phyloP scores from a whole-genome alignment of 2,888 invertebrate species.

The Alviniconcha strummeri region DNA sequence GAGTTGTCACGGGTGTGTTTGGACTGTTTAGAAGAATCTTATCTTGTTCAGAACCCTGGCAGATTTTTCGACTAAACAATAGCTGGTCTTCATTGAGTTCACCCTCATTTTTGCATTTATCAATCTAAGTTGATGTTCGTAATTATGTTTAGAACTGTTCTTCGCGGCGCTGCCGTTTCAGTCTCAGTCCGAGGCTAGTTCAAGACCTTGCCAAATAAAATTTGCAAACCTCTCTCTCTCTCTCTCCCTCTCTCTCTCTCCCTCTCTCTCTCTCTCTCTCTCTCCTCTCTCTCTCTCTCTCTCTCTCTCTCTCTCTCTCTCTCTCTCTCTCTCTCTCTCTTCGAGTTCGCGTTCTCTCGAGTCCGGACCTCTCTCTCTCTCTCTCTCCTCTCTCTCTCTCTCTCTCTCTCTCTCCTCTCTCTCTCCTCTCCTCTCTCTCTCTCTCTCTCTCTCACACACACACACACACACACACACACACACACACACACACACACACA shows the following conservation, averaged over 20 bases:
- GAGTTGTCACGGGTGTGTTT: too few relatives aligned
- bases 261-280: background rate
- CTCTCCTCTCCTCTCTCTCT: slow-evolving; percentile 11
- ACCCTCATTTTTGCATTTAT: background rate
- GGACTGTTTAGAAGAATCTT: too few relatives aligned
- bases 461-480: too few relatives aligned
- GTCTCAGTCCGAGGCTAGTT: background rate
- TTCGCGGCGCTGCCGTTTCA: background rate
- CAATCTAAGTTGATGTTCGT: background rate
- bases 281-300: background rate
- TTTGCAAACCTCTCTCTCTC: background rate
- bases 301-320: background rate
- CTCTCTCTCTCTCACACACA: background rate
- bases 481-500: too few relatives aligned
- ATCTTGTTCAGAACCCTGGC: too few relatives aligned
- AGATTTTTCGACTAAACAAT: too few relatives aligned
- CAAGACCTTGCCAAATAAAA: too few relatives aligned
- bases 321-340: background rate
- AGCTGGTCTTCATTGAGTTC: background rate
- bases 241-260: background rate
- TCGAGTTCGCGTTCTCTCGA: background rate
- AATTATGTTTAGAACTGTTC: background rate
- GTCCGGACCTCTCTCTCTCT: background rate
- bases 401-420: background rate
- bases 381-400: slow-evolving; percentile 1